phyloP scores from a whole-genome alignment of 2,113 vertebrate species.

The Myotis yumanensis region DNA sequence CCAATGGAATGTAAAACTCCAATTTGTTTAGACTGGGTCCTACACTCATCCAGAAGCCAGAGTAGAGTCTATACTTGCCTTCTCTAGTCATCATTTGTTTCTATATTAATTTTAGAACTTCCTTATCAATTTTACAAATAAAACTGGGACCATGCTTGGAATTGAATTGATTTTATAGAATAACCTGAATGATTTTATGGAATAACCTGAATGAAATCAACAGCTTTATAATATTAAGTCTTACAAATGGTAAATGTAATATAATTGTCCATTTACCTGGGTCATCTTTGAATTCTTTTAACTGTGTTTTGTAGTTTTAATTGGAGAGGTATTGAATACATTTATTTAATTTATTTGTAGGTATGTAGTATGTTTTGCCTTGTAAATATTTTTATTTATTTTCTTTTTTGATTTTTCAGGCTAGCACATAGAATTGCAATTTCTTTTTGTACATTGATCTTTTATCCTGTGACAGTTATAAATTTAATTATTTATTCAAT shows the following conservation, averaged over 20 bases:
- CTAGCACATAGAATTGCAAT: background rate
- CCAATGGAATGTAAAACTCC: background rate
- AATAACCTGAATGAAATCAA: background rate
- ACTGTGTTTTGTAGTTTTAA: background rate
- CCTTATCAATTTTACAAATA: background rate
- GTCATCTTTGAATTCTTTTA: background rate
- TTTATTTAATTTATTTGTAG: slow-evolving; percentile 47
- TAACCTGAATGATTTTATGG: background rate
- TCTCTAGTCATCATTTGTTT: background rate
- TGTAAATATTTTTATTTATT: slow-evolving; percentile 32
- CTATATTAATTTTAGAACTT: slow-evolving; percentile 14
- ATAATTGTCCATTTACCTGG: background rate
- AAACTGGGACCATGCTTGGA: background rate
- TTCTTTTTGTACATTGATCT: slow-evolving; percentile 27
- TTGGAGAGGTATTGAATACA: background rate
- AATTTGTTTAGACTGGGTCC: background rate
- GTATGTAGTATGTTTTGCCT: background rate
- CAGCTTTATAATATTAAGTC: background rate
- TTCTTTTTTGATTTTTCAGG: background rate
- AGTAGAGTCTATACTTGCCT: background rate
- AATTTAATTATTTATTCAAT: slow-evolving; percentile 35
- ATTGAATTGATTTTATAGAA: background rate
- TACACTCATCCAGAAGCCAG: background rate
- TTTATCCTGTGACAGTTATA: slow-evolving; percentile 7
- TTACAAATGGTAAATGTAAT: background rate